These are phyloP conservation scores for Crypturellus undulatus DNA, from an alignment of 2,113 vertebrate species.

Conservation along the genomic window DNA sequence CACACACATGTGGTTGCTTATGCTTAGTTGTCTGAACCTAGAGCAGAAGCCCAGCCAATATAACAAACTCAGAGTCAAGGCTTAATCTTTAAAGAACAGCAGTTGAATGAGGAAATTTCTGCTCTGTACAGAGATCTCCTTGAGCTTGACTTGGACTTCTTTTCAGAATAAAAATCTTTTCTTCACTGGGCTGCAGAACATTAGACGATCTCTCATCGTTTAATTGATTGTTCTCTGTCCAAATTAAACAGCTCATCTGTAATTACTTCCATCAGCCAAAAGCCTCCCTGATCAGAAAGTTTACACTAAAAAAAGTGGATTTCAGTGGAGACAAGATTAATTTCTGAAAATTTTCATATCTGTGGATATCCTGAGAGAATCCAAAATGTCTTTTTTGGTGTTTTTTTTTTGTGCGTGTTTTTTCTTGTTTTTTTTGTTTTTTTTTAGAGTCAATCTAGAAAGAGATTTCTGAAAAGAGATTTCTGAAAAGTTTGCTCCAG, in stretches of 20 bases:
- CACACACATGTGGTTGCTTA: background rate
- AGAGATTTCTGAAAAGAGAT: background rate
- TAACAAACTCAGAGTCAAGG: accelerated
- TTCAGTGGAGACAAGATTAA: background rate
- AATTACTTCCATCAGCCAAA: background rate
- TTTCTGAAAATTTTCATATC: background rate
- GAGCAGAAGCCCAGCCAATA: background rate
- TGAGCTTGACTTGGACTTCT: background rate
- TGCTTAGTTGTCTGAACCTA: background rate
- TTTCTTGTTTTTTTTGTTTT: background rate
- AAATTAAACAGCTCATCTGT: background rate
- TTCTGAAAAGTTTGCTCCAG: background rate
- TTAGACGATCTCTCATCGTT: background rate
- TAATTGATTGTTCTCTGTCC: background rate
- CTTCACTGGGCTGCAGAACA: background rate
- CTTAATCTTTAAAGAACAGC: background rate
- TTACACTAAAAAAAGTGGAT: background rate
- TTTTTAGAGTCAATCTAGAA: background rate
- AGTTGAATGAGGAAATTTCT: background rate
- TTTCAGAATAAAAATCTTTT: background rate
- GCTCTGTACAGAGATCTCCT: background rate
- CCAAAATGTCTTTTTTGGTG: too few relatives aligned
- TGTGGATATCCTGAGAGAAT: background rate
- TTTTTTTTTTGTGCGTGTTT: background rate
- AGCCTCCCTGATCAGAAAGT: background rate